Conservation (phyloP, 2,888 invertebrate species). For the Caenorhabditis doughertyi region DNA sequence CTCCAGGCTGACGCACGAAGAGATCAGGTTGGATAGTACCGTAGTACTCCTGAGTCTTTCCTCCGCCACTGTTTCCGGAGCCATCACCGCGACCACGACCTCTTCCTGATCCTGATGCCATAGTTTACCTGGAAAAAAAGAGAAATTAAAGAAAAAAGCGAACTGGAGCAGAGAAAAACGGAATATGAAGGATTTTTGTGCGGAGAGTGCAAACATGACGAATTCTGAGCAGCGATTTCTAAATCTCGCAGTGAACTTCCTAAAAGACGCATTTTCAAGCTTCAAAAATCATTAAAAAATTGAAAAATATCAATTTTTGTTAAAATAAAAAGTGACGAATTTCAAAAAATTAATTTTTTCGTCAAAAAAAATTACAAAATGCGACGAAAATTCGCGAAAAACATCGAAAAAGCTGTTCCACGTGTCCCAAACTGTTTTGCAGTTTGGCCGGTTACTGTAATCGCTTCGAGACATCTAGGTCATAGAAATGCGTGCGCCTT, state of each 20-base stretch:
- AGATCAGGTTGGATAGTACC: conserved; percentile 72
- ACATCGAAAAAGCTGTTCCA: neutral
- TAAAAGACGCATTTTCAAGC: neutral
- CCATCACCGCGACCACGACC: conserved; percentile 58
- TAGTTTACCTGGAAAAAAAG: conserved; percentile 35
- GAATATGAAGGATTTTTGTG: too few species aligned
- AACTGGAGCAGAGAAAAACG: too few species aligned
- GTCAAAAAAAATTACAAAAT: neutral
- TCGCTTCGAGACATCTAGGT: conserved; percentile 6
- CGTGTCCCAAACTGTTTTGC: neutral
- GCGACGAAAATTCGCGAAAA: neutral
- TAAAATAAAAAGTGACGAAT: too few species aligned
- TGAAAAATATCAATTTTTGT: neutral
- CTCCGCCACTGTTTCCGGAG: conserved; percentile 43
- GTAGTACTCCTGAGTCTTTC: conserved; percentile 28
- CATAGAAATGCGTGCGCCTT: conserved; percentile 20
- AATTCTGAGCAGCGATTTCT: too few species aligned
- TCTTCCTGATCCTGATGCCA: conserved; percentile 52
- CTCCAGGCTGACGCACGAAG: conserved; percentile 63
- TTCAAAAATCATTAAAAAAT: neutral
- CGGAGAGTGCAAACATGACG: too few species aligned
- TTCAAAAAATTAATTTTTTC: neutral
- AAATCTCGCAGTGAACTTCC: too few species aligned
- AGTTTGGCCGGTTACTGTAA: neutral
- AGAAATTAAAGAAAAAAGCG: neutral